Base-by-base conservation (phyloP, 1,140 invertebrate genomes). In the Drosophila arizonae region DNA sequence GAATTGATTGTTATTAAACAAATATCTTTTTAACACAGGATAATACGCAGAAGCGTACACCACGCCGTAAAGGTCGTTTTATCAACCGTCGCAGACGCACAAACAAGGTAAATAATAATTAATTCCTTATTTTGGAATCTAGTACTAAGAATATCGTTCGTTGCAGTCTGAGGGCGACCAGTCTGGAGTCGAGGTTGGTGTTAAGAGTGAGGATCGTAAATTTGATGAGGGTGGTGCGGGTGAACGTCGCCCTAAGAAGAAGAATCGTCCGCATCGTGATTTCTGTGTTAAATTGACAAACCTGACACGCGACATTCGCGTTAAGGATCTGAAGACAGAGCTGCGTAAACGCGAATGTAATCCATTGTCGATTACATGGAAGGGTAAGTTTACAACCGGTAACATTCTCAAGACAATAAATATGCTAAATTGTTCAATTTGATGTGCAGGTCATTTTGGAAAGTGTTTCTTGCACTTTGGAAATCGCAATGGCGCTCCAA, bases 381-480 rank as follows among this genome's bases (percentile, higher is more conserved):
- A 91, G 60, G 90, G 90, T 91, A 77, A 21, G 76, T 63, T 6
- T 11, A 2, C 3, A 13, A 17, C 1, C 8, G 17, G 24, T 11
- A 8, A 0, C 21, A 24, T 30, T 1, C 6, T 2, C 4, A 30
- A 17, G 3, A 39, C 33, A 6, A 17, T 24, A 24, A 36, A 11
- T 15, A 1, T 33, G 13, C 41, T 51, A 8, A 73, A 6, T 17
- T 21, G 0, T 13, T 6, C 1, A 15, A 43, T 39, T 26, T 39
- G 9, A 6, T 65, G 28, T 55, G 13, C 33, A 91, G 92, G 93
- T 65, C 93, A 94, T 6, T 92, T 92, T 64, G 94, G 94, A 17
- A 93, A 93, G 69, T 94, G 94, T 78, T 94, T 93, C 70, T 91
- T 95, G 51, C 94, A 95, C 77, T 95, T 94, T 76, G 92, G 92